Evolutionary conservation across 2,113 vertebrate genomes (phyloP).

Genomic region (Carettochelys insculpta): DNA sequence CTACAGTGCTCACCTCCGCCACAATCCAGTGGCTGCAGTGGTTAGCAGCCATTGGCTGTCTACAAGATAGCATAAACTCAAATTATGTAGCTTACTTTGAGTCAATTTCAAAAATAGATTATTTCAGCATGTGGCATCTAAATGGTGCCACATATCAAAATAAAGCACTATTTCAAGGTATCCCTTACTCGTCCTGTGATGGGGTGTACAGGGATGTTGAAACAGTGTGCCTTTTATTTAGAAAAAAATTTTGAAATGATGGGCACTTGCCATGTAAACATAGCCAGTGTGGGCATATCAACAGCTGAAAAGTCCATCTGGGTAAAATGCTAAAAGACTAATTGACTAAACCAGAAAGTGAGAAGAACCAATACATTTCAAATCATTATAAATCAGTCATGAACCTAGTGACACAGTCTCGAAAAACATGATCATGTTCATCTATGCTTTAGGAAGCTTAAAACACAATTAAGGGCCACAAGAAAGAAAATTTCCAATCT

Average conservation of each 20-base stretch:
- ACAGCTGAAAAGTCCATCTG: not conserved
- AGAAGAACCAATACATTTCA: not conserved
- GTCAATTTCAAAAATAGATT: too few species aligned
- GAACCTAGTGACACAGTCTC: accelerated
- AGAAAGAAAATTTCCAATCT: not conserved
- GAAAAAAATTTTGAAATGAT: too few species aligned
- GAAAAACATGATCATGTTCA: not conserved
- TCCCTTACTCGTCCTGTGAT: too few species aligned
- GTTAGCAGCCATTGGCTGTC: too few species aligned
- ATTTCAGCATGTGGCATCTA: too few species aligned
- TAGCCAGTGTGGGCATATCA: not conserved
- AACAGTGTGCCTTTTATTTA: too few species aligned
- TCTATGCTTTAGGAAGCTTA: not conserved
- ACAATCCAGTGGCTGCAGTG: not conserved
- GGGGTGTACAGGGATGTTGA: too few species aligned
- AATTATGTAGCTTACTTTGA: too few species aligned
- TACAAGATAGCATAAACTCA: too few species aligned
- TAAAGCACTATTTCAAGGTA: too few species aligned
- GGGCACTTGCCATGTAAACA: too few species aligned
- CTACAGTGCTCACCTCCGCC: not conserved
- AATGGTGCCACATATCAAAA: too few species aligned
- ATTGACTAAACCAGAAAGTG: not conserved
- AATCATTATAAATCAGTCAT: not conserved
- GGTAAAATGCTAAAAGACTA: not conserved
- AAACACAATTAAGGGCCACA: not conserved